Conservation (phyloP, 2,888 invertebrate species). For the Andrena bucephala region DNA sequence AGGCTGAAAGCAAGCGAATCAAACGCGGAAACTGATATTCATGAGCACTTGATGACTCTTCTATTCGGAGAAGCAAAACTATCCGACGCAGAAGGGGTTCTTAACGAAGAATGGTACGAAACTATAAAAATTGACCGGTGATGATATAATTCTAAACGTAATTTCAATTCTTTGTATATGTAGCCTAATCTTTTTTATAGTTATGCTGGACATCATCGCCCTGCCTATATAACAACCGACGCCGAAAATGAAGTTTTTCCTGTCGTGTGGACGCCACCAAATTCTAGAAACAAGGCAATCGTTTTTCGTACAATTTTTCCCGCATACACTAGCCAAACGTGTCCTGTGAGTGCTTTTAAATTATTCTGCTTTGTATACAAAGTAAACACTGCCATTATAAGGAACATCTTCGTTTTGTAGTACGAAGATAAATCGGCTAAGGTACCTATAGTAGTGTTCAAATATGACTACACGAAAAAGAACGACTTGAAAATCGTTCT, state of each 20-base stretch:
- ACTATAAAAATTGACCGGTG: not conserved
- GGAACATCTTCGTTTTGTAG: conserved; percentile 61
- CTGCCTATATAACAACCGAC: conserved; percentile 72
- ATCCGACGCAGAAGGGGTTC: conserved; percentile 66
- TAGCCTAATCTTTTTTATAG: conserved; percentile 58
- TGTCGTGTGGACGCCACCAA: conserved; percentile 80
- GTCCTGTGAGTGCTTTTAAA: conserved; percentile 73
- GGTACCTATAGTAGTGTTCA: conserved; percentile 81
- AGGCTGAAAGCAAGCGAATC: conserved; percentile 76
- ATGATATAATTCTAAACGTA: conserved; percentile 9
- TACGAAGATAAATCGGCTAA: conserved; percentile 79
- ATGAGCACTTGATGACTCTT: conserved; percentile 76
- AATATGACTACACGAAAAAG: conserved; percentile 81
- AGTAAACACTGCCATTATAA: not conserved
- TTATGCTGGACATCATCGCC: conserved; percentile 78
- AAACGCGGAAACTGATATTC: conserved; percentile 76
- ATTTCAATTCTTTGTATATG: not conserved
- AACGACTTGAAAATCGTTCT: conserved; percentile 81
- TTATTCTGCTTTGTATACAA: not conserved
- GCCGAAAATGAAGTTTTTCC: conserved; percentile 75
- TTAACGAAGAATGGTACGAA: conserved; percentile 78
- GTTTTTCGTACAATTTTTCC: conserved; percentile 79
- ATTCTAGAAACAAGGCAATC: conserved; percentile 78
- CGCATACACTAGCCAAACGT: conserved; percentile 78
- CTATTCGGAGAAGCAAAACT: conserved; percentile 77